Evolutionary conservation across 2,888 invertebrate genomes (phyloP).

Genomic region (Blastobasis lacticolella): DNA sequence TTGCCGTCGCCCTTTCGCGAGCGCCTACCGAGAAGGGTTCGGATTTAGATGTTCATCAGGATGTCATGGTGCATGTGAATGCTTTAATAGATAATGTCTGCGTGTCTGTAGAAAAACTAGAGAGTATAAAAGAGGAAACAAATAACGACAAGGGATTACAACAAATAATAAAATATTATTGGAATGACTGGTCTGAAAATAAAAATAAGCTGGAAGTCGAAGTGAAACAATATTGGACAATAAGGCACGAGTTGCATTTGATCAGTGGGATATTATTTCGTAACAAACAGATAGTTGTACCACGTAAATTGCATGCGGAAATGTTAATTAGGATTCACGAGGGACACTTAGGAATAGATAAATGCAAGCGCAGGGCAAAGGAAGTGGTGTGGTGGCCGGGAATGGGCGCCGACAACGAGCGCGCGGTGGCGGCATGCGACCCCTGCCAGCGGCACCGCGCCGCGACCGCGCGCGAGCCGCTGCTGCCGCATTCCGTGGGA

Average conservation of each 20-base stretch:
- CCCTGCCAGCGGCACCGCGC: slow-evolving; percentile 5
- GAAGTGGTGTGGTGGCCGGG: too few relatives aligned
- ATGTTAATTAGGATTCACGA: too few relatives aligned
- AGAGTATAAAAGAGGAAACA: slow-evolving; percentile 1
- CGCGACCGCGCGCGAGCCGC: slow-evolving; percentile 7
- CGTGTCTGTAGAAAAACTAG: neutral
- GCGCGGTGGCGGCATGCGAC: neutral
- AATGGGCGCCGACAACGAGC: slow-evolving; percentile 9
- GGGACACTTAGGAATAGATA: too few relatives aligned
- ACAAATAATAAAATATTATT: neutral
- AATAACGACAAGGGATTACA: neutral
- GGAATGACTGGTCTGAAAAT: slow-evolving; percentile 4
- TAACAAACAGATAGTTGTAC: too few relatives aligned
- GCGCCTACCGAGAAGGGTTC: slow-evolving; percentile 22
- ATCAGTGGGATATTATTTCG: too few relatives aligned
- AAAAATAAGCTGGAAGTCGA: too few relatives aligned
- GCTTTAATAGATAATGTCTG: neutral
- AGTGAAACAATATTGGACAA: too few relatives aligned
- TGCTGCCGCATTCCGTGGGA: slow-evolving; percentile 6
- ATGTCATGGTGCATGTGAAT: slow-evolving; percentile 6
- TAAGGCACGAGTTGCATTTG: too few relatives aligned
- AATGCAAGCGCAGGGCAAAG: too few relatives aligned
- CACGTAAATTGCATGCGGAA: too few relatives aligned
- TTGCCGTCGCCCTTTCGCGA: neutral
- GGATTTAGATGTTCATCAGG: slow-evolving; percentile 9